Conservation (phyloP, 2,113 vertebrate species). For the Pavo muticus region DNA sequence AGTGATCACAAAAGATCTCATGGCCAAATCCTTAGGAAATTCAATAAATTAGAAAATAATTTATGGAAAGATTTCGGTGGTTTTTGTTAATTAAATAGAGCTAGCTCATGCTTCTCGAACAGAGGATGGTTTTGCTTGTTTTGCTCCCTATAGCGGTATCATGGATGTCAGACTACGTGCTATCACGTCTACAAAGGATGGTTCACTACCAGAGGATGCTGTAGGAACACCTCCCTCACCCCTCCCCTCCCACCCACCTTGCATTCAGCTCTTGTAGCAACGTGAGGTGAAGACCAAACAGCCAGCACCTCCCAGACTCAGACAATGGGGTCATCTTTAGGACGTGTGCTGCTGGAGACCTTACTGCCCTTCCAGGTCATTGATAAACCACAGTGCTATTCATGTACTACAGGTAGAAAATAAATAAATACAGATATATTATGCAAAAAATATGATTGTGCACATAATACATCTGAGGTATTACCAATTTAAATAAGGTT, state of each 20-base stretch:
- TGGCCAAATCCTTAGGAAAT: slow-evolving; percentile 79
- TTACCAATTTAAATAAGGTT: slow-evolving; percentile 83
- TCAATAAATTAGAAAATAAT: slow-evolving; percentile 81
- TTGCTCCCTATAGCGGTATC: not conserved
- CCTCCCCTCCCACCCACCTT: not conserved
- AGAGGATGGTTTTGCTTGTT: not conserved
- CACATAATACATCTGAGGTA: slow-evolving; percentile 84
- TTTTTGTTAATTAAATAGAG: not conserved
- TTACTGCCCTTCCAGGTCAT: slow-evolving; percentile 70
- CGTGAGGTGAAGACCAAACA: not conserved
- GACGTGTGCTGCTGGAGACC: slow-evolving; percentile 32
- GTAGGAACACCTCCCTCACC: accelerated
- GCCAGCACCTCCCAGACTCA: not conserved
- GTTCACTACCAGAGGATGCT: not conserved
- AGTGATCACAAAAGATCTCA: slow-evolving; percentile 76
- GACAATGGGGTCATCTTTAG: not conserved
- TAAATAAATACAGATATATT: slow-evolving; percentile 92
- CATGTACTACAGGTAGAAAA: slow-evolving; percentile 79
- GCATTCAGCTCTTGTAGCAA: not conserved
- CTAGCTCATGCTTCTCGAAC: not conserved
- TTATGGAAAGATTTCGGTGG: slow-evolving; percentile 24
- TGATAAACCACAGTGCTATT: slow-evolving; percentile 80
- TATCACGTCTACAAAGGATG: not conserved
- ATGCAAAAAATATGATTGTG: slow-evolving; percentile 84
- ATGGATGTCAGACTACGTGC: not conserved